These are phyloP conservation scores for Eupithecia insigniata DNA, from an alignment of 2,888 invertebrate genomes.

Conservation along the genomic window DNA sequence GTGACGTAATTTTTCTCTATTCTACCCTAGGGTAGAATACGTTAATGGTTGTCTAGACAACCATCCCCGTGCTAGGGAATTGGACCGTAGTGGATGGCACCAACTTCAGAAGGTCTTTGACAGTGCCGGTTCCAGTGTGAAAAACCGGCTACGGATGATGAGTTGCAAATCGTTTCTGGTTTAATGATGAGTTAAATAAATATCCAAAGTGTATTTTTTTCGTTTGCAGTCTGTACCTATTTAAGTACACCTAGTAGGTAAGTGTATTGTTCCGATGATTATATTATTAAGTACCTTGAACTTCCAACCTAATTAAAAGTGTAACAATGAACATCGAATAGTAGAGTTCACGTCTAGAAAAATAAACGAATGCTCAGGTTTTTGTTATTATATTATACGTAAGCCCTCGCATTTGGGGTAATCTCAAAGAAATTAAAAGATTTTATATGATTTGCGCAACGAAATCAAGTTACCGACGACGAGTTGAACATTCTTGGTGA, in stretches of 20 bases:
- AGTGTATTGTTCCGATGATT: conserved; percentile 2
- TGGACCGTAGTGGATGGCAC: background rate
- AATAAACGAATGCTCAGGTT: background rate
- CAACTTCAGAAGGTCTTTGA: background rate
- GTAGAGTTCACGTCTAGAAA: background rate
- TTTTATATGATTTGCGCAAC: too few relatives aligned
- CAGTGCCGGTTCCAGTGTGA: background rate
- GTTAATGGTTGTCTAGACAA: too few relatives aligned
- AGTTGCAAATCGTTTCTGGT: background rate
- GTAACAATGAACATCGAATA: background rate
- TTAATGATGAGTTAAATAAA: background rate
- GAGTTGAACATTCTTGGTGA: too few relatives aligned
- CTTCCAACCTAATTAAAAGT: conserved; percentile 12
- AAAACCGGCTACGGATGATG: background rate
- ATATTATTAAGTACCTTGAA: conserved; percentile 15
- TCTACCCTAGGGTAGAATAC: too few relatives aligned
- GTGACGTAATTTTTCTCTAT: too few relatives aligned
- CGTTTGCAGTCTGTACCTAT: background rate
- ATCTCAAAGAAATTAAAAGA: too few relatives aligned
- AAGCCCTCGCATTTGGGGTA: too few relatives aligned
- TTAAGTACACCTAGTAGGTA: conserved; percentile 2
- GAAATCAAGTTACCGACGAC: too few relatives aligned
- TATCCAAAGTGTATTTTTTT: background rate
- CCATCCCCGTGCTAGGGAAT: too few relatives aligned
- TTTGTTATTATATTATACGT: too few relatives aligned